phyloP scores from a whole-genome alignment of 1,140 invertebrate genomes.

The Oncopeltus fasciatus region DNA sequence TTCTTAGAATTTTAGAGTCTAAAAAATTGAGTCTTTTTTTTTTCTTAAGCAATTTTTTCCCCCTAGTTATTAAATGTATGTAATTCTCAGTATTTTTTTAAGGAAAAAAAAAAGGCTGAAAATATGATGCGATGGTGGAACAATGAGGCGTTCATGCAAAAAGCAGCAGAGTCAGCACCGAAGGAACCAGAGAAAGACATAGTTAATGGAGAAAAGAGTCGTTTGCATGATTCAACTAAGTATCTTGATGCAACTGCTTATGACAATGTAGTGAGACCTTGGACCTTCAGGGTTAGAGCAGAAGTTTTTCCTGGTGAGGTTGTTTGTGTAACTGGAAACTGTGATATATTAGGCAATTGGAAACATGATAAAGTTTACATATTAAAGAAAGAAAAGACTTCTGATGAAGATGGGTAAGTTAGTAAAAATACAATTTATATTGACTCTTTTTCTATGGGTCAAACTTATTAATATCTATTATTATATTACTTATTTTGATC shows the following conservation, averaged over 20 bases:
- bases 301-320: conserved; percentile 29
- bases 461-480: too few species aligned
- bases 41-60: too few species aligned
- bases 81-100: too few species aligned
- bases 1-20: too few species aligned
- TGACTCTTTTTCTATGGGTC: too few species aligned
- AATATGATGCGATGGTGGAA: conserved; percentile 24
- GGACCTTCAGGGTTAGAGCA: conserved; percentile 32
- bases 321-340: conserved; percentile 37
- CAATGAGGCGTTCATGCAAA: conserved; percentile 17
- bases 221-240: not conserved
- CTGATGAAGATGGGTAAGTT: conserved; percentile 17
- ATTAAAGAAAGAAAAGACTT: conserved; percentile 21
- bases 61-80: too few species aligned
- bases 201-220: not conserved
- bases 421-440: too few species aligned
- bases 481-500: too few species aligned
- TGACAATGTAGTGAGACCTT: conserved; percentile 13
- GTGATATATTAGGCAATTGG: conserved; percentile 36
- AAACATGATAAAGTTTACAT: conserved; percentile 28
- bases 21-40: too few species aligned
- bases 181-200: not conserved
- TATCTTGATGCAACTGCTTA: not conserved
- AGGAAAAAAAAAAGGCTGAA: not conserved
- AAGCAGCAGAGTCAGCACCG: not conserved